Percentiles rank a stretch among this genome's conserved stretches.
Evolutionary conservation across 2,888 invertebrate species (phyloP).

Genomic region (Neelides folsomi): DNA sequence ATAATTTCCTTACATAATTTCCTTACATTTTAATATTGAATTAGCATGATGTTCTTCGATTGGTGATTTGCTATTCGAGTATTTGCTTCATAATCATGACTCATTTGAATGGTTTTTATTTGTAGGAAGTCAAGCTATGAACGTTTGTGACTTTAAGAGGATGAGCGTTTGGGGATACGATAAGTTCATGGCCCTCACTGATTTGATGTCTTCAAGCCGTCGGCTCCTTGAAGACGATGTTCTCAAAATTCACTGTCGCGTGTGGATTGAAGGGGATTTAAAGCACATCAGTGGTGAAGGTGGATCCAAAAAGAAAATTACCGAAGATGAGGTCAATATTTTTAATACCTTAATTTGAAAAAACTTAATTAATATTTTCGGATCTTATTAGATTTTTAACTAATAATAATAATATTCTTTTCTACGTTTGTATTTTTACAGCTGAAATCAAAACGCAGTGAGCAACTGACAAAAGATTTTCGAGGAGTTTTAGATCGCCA

Average conservation of each 20-base stretch:
- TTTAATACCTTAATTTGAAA: no score
- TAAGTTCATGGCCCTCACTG: constrained; percentile 25
- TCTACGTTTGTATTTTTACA: no score
- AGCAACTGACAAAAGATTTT: constrained; percentile 14
- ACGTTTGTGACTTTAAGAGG: constrained; percentile 30
- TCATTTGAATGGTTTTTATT: background rate
- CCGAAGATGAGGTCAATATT: no score
- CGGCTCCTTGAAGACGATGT: constrained; percentile 27
- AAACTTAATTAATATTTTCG: no score
- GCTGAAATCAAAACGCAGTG: constrained; percentile 1
- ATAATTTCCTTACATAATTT: background rate
- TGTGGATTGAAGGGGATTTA: constrained; percentile 32
- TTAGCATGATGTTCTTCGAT: background rate
- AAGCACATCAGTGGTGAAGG: constrained; percentile 24
- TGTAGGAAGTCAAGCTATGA: constrained; percentile 28
- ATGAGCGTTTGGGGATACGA: constrained; percentile 32
- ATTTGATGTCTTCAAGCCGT: constrained; percentile 16
- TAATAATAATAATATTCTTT: no score
- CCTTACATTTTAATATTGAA: constrained; percentile 1
- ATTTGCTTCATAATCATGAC: no score
- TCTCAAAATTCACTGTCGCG: constrained; percentile 28
- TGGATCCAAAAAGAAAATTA: constrained; percentile 15
- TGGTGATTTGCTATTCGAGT: no score
- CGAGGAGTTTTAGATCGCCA: constrained; percentile 10
- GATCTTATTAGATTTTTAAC: no score